phyloP scores from a whole-genome alignment of 2,113 vertebrate species.

The Brienomyrus brachyistius region DNA sequence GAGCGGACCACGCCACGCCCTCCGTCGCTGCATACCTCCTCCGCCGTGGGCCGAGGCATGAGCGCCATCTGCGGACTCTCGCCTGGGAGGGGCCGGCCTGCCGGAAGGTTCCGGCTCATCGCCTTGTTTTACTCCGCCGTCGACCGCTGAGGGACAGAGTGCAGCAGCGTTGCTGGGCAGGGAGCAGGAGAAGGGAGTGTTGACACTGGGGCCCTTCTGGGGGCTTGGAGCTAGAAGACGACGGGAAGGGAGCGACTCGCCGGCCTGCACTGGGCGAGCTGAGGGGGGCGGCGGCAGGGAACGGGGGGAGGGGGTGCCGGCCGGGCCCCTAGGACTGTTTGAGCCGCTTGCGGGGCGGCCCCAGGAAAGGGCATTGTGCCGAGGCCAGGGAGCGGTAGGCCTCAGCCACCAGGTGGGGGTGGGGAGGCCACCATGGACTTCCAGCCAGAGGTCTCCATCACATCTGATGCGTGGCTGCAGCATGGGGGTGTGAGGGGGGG shows the following conservation, averaged over 20 bases:
- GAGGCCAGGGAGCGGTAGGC: constrained; percentile 79
- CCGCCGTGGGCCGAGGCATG: background rate
- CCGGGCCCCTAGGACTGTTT: constrained; percentile 79
- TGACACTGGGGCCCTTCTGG: constrained; percentile 4
- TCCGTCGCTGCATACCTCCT: background rate
- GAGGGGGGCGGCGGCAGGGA: constrained; percentile 11
- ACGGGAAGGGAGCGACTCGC: constrained; percentile 6
- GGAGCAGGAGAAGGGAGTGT: background rate
- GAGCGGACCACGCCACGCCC: background rate
- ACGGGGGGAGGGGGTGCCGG: background rate
- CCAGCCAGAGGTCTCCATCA: constrained; percentile 83
- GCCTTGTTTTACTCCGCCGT: background rate
- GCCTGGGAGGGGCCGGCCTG: background rate
- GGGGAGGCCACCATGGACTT: constrained; percentile 77
- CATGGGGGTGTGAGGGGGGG: background rate
- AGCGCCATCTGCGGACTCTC: background rate
- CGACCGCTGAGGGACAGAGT: background rate
- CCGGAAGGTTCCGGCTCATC: background rate
- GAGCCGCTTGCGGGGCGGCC: constrained; percentile 79
- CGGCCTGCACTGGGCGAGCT: background rate
- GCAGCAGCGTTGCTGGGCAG: background rate
- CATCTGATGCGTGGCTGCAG: constrained; percentile 74
- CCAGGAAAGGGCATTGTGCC: constrained; percentile 79
- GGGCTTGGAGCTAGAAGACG: background rate
- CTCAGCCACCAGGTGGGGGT: constrained; percentile 81